These are phyloP conservation scores for Neoseiulus cucumeris DNA, from an alignment of 1,140 invertebrate genomes.

Conservation along the genomic window DNA sequence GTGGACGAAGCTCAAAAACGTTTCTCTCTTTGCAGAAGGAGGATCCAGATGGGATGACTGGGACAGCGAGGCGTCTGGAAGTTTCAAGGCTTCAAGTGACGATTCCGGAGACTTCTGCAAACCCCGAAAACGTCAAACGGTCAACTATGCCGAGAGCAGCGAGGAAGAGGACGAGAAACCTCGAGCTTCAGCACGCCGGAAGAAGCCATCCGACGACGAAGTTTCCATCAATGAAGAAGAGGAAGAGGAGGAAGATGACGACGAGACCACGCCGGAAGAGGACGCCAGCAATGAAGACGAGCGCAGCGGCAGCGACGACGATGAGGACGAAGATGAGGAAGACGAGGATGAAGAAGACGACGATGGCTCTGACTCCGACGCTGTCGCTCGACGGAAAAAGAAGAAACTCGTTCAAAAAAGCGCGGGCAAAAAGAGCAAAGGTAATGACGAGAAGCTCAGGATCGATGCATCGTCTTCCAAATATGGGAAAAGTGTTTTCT, in stretches of 20 bases:
- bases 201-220: not conserved
- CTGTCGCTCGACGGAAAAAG: not conserved
- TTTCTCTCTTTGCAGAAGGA: not conserved
- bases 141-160: not conserved
- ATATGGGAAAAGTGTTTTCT: too few species aligned
- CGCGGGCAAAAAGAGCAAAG: not conserved
- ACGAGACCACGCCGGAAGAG: not conserved
- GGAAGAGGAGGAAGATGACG: not conserved
- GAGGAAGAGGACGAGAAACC: not conserved
- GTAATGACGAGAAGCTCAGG: too few species aligned
- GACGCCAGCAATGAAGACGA: not conserved
- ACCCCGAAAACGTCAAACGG: not conserved
- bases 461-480: too few species aligned
- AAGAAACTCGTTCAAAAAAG: not conserved
- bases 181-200: not conserved
- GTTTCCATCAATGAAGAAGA: not conserved
- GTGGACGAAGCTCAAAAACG: too few species aligned
- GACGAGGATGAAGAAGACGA: not conserved
- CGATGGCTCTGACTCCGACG: not conserved
- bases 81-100: conserved; percentile 3
- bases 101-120: conserved; percentile 8
- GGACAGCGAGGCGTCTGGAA: not conserved
- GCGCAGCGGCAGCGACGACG: not conserved
- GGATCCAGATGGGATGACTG: conserved; percentile 1
- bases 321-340: not conserved